A percentile compares a stretch with the other conserved stretches of the same genome.
Evolutionary conservation across 2,888 invertebrate genomes (phyloP).

Genomic region (Stratiomys singularior): DNA sequence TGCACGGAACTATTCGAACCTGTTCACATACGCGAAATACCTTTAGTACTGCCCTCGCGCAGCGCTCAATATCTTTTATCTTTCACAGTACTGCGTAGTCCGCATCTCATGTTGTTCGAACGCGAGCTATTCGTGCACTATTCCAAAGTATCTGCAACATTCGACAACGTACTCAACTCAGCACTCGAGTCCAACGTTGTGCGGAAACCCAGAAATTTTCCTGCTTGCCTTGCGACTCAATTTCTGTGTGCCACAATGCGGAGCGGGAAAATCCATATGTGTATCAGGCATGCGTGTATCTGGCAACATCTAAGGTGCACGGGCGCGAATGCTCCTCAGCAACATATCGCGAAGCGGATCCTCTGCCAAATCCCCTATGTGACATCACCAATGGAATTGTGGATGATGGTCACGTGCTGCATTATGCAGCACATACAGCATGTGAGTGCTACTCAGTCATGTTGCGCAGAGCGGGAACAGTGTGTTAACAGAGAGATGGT

Average conservation of each 20-base stretch:
- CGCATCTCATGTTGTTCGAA: conserved; percentile 13
- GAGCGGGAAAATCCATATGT: conserved; percentile 20
- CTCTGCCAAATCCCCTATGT: neutral
- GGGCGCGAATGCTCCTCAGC: neutral
- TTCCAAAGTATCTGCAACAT: conserved; percentile 32
- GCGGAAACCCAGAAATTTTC: neutral
- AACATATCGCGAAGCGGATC: neutral
- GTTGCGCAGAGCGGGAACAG: conserved; percentile 28
- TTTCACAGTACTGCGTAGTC: neutral
- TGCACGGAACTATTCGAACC: neutral
- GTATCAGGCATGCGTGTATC: conserved; percentile 11
- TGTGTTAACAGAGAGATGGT: neutral
- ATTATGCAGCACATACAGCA: neutral
- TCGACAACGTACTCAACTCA: neutral
- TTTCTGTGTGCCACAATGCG: neutral
- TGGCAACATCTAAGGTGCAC: conserved; percentile 2
- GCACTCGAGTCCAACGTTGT: neutral
- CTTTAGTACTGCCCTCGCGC: neutral
- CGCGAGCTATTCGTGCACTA: conserved; percentile 26
- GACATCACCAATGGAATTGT: conserved; percentile 27
- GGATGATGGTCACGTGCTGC: conserved; percentile 9
- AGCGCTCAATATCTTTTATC: neutral
- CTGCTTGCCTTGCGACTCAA: neutral
- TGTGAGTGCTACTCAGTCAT: neutral
- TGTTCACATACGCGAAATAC: conserved; percentile 5